A percentile compares a stretch with the other conserved stretches of the same genome.
phyloP scores from a whole-genome alignment of 2,888 invertebrate genomes.

The Pyrrhosoma nymphula region DNA sequence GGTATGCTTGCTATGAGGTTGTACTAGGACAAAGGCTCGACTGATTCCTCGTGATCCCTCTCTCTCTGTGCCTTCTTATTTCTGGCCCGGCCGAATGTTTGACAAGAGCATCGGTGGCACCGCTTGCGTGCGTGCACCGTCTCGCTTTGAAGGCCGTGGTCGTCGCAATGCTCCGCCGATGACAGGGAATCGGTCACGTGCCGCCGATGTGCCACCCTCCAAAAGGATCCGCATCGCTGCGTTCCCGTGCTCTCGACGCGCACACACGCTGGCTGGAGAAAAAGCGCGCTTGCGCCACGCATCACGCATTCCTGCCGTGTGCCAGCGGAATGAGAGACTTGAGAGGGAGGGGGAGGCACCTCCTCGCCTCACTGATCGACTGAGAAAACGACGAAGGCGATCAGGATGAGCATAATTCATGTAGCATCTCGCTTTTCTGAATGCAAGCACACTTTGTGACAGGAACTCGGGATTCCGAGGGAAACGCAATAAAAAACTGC shows the following conservation, averaged over 20 bases:
- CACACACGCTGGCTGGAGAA: not conserved
- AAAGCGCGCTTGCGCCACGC: not conserved
- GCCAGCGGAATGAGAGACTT: not conserved
- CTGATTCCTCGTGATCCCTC: too few species aligned
- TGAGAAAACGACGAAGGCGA: not conserved
- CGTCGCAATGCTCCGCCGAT: not conserved
- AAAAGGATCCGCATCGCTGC: not conserved
- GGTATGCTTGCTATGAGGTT: too few species aligned
- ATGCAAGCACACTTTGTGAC: too few species aligned
- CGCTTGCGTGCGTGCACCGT: not conserved
- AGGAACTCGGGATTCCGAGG: too few species aligned
- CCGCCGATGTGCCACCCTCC: not conserved
- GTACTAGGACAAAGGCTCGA: too few species aligned
- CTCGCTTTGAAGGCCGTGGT: not conserved
- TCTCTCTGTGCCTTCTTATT: not conserved
- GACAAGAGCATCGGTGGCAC: not conserved
- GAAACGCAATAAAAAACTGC: too few species aligned
- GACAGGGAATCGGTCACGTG: not conserved
- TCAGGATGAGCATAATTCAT: not conserved
- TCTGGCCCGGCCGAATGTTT: not conserved
- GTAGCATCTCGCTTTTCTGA: too few species aligned
- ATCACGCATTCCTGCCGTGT: not conserved
- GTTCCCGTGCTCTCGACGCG: not conserved
- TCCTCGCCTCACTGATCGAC: not conserved
- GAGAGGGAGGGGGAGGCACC: not conserved